phyloP scores from a whole-genome alignment of 2,888 invertebrate species.

The Orthosia gothica region DNA sequence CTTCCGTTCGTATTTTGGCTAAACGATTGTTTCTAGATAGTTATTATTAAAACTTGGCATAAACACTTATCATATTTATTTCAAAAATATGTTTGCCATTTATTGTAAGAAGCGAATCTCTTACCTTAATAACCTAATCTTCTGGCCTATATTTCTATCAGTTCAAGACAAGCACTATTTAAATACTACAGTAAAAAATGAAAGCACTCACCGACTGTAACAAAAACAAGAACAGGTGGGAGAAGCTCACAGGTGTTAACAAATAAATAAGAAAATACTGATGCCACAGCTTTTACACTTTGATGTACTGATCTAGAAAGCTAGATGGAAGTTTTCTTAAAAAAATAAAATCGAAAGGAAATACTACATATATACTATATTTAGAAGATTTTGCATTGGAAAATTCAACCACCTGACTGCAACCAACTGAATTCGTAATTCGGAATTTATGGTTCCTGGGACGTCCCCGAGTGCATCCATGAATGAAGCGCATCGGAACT shows the following conservation, averaged over 20 bases:
- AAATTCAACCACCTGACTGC: neutral
- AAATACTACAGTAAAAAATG: conserved; percentile 13
- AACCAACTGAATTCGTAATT: conserved; percentile 10
- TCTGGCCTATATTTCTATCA: neutral
- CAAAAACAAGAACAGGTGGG: conserved; percentile 56
- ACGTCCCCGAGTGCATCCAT: conserved; percentile 39
- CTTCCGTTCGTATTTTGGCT: conserved; percentile 20
- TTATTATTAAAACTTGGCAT: conserved; percentile 59
- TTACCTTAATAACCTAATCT: conserved; percentile 30
- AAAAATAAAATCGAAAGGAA: neutral
- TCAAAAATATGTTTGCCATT: conserved; percentile 38
- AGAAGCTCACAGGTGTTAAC: conserved; percentile 49
- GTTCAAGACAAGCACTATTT: conserved; percentile 12
- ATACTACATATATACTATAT: neutral
- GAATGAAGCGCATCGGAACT: conserved; percentile 49
- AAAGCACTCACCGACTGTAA: conserved; percentile 47
- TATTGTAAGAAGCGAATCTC: conserved; percentile 28
- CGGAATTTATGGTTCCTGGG: conserved; percentile 7
- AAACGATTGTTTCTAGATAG: conserved; percentile 41
- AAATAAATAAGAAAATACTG: conserved; percentile 36
- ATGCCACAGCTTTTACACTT: conserved; percentile 2
- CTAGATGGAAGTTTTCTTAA: neutral
- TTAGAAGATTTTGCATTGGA: neutral
- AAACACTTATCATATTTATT: conserved; percentile 52
- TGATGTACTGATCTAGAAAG: neutral